Conservation (phyloP, 2,797 vertebrate genomes). For the Steatocranus sp. region DNA sequence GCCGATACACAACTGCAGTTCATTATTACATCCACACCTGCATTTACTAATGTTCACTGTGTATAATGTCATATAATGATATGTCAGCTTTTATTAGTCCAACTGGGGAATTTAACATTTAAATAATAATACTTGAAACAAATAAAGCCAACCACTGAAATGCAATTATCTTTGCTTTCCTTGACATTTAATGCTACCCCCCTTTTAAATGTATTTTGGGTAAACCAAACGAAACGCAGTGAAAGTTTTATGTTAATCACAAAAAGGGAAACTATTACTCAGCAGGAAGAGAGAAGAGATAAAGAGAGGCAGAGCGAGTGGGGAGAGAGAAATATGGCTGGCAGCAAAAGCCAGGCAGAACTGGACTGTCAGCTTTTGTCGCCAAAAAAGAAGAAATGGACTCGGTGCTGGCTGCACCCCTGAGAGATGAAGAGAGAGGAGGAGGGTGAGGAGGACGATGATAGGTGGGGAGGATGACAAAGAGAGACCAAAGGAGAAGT, state of each 20-base stretch:
- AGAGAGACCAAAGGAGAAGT: slow-evolving; percentile 15
- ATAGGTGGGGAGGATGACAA: slow-evolving; percentile 12
- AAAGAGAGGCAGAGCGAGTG: not conserved
- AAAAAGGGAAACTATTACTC: not conserved
- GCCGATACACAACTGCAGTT: not conserved
- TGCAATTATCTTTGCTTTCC: not conserved
- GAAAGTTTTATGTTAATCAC: not conserved
- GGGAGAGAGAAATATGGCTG: slow-evolving; percentile 5
- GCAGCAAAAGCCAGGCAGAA: slow-evolving; percentile 31
- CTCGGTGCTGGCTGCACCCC: slow-evolving; percentile 53
- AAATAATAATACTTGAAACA: not conserved
- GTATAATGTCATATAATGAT: not conserved
- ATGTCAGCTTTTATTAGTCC: not conserved
- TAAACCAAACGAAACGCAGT: not conserved
- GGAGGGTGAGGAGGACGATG: not conserved
- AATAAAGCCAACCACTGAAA: not conserved
- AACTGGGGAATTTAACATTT: not conserved
- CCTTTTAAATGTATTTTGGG: not conserved
- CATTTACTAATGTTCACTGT: not conserved
- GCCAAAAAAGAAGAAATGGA: slow-evolving; percentile 50
- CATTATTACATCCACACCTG: not conserved
- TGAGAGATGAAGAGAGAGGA: slow-evolving; percentile 30
- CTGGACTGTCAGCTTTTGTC: slow-evolving; percentile 52
- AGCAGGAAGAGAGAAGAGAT: not conserved
- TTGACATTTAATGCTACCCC: not conserved